phyloP scores from a whole-genome alignment of 2,113 vertebrate genomes.

The Choloepus hoffmanni region DNA sequence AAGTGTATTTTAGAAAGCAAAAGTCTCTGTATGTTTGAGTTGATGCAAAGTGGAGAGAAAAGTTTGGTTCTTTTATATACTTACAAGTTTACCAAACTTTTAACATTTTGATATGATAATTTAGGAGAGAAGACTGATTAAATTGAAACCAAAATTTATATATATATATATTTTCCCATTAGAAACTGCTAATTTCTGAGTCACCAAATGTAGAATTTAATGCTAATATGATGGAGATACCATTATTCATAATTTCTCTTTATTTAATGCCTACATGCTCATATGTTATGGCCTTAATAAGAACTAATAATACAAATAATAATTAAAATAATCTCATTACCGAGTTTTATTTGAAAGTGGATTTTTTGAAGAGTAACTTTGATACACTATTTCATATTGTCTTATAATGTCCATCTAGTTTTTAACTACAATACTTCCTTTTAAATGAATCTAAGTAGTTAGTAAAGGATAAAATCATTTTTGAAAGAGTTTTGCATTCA shows the following conservation, averaged over 20 bases:
- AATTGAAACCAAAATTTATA: conserved; percentile 17
- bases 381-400: not conserved
- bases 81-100: not conserved
- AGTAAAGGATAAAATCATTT: conserved; percentile 22
- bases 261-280: not conserved
- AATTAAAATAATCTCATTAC: not conserved
- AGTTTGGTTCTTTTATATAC: not conserved
- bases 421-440: not conserved
- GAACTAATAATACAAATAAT: not conserved
- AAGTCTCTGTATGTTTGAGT: not conserved
- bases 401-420: not conserved
- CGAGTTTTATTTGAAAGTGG: not conserved
- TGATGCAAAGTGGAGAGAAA: not conserved
- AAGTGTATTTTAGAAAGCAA: not conserved
- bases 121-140: not conserved
- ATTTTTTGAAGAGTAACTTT: not conserved
- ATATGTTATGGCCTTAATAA: not conserved
- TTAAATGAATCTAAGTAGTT: not conserved
- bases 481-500: not conserved
- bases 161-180: not conserved
- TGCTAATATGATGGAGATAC: not conserved
- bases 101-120: not conserved
- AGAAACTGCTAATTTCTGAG: not conserved
- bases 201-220: not conserved
- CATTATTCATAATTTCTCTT: not conserved